These are phyloP conservation scores for Oscheius sp. DNA, from an alignment of 2,888 invertebrate genomes.

Conservation along the genomic window DNA sequence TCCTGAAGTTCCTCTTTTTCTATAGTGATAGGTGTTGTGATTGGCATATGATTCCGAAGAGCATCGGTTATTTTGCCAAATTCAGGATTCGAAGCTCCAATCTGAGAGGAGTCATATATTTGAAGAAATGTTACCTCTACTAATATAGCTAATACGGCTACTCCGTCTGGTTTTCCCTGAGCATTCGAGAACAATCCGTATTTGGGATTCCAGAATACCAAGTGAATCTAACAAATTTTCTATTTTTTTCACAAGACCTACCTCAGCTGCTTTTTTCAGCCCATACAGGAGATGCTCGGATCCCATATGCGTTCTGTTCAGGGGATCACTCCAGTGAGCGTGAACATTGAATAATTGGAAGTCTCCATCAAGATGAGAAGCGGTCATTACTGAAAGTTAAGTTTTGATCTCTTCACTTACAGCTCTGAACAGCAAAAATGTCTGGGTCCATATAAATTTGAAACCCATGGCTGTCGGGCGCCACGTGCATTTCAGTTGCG, in stretches of 20 bases:
- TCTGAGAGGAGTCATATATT: background rate
- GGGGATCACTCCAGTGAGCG: slow-evolving; percentile 64
- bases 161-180: slow-evolving; percentile 57
- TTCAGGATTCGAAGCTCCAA: slow-evolving; percentile 16
- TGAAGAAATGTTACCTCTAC: slow-evolving; percentile 46
- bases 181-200: slow-evolving; percentile 62
- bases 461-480: slow-evolving; percentile 26
- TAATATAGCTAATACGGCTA: slow-evolving; percentile 66
- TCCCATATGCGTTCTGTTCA: slow-evolving; percentile 46
- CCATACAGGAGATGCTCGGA: slow-evolving; percentile 66
- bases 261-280: slow-evolving; percentile 55
- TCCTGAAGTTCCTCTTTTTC: slow-evolving; percentile 17
- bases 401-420: background rate
- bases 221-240: slow-evolving; percentile 56
- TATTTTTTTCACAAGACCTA: slow-evolving; percentile 3
- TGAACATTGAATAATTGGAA: slow-evolving; percentile 47
- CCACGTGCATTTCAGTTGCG: slow-evolving; percentile 27
- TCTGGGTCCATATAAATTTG: slow-evolving; percentile 27
- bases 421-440: slow-evolving; percentile 15
- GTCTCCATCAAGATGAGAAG: slow-evolving; percentile 23
- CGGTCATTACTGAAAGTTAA: slow-evolving; percentile 17
- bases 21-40: slow-evolving; percentile 4
- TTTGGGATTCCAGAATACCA: slow-evolving; percentile 65
- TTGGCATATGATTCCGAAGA: background rate
- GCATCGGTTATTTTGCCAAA: slow-evolving; percentile 21